Conservation (phyloP, 2,888 invertebrate genomes). For the Ephialtes manifestator region DNA sequence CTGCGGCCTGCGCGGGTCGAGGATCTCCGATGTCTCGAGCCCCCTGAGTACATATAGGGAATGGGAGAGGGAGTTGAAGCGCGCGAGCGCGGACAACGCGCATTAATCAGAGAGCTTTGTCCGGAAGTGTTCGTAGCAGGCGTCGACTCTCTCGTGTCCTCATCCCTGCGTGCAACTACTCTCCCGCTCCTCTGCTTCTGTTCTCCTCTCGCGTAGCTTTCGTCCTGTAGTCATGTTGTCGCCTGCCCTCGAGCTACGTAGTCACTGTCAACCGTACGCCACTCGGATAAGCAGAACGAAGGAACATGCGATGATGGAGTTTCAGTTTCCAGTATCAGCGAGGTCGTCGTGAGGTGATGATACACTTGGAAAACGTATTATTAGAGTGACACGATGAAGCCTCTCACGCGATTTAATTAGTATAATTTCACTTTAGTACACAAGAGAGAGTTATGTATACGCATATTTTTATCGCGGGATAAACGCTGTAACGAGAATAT, state of each 20-base stretch:
- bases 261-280: conserved; percentile 44
- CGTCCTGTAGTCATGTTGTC: conserved; percentile 30
- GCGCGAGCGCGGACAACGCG: conserved; percentile 66
- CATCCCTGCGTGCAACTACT: conserved; percentile 38
- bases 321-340: conserved; percentile 32
- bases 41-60: conserved; percentile 26
- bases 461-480: background rate
- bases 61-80: conserved; percentile 4
- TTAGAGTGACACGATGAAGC: conserved; percentile 7
- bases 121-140: conserved; percentile 68
- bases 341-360: background rate
- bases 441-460: background rate
- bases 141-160: conserved; percentile 63
- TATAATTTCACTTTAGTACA: background rate
- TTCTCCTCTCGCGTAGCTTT: conserved; percentile 3
- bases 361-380: conserved; percentile 19
- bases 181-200: conserved; percentile 28
- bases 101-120: conserved; percentile 73
- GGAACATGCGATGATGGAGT: conserved; percentile 18
- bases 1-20: conserved; percentile 28
- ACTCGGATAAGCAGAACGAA: conserved; percentile 32
- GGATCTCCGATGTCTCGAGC: conserved; percentile 50
- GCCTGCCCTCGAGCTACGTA: conserved; percentile 37
- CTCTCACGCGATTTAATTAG: conserved; percentile 5
- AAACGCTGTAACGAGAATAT: background rate